Evolutionary conservation across 2,888 invertebrate genomes (phyloP), one percentile per base, ranked within the genome.

Genomic region (Copidosoma aretas): DNA sequence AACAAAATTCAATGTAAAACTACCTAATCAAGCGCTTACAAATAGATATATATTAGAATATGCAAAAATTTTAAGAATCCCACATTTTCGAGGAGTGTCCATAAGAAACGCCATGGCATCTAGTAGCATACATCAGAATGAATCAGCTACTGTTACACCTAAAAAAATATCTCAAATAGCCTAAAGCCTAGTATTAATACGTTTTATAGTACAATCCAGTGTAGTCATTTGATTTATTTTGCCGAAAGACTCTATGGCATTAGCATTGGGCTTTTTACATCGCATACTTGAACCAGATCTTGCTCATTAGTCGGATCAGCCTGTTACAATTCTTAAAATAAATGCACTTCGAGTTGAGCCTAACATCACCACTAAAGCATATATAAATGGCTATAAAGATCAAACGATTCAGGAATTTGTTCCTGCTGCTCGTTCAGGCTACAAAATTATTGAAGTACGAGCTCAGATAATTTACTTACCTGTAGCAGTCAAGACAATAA

Each of bases 1-100:
- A 62, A 62, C 3, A 54, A 62, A 41, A 2, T 5, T 25, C 41
- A 14, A 64, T 2, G 22, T 25, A 25, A 53, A 25, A 14, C 73
- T 77, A 79, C 80, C 77, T 22, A 64, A 71, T 56, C 75, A 74
- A 69, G 72, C 76, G 21, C 73, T 81, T 64, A 79, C 76, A 46
- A 76, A 81, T 70, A 25, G 12, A 15, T 71, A 72, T 74, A 63
- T 59, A 72, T 19, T 22, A 62, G 75, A 75, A 65, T 79, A 74
- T 71, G 75, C 74, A 72, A 72, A 78, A 72, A 64, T 14, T 15
- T 14, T 70, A 17, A 64, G 78, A 73, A 75, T 80, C 68, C 75
- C 77, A 43, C 32, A 72, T 56, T 56, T 56, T 19, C 14, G 56
- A 32, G 56, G 56, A 56, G 56, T 56, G 15, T 56, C 8, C 56